phyloP scores from a whole-genome alignment of 1,140 invertebrate genomes.

The Papilio dardanus region DNA sequence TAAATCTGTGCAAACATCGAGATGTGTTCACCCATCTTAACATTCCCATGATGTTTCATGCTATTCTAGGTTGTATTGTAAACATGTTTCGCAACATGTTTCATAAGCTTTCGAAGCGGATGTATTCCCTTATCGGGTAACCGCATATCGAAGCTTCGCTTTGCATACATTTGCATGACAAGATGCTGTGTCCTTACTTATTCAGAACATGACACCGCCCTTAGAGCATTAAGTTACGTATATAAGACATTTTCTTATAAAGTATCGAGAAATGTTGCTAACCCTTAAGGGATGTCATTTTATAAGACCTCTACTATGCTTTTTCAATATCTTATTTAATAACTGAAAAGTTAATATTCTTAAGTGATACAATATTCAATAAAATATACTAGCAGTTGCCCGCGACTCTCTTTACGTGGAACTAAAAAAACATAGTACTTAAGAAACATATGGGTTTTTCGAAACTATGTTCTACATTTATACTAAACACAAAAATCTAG shows the following conservation, averaged over 20 bases:
- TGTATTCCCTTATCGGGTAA: constrained; percentile 50
- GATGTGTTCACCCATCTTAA: too few relatives aligned
- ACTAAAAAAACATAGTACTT: too few relatives aligned
- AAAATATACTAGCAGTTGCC: too few relatives aligned
- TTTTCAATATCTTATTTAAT: background rate
- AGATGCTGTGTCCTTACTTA: constrained; percentile 51
- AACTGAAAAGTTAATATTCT: background rate
- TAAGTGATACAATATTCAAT: too few relatives aligned
- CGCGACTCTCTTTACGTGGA: too few relatives aligned
- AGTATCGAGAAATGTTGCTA: constrained; percentile 1
- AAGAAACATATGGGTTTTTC: too few relatives aligned
- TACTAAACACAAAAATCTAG: too few relatives aligned
- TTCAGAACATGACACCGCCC: constrained; percentile 51
- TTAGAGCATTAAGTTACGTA: constrained; percentile 41
- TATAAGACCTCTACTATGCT: background rate
- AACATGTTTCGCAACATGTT: background rate
- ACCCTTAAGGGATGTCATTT: background rate
- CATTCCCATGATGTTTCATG: too few relatives aligned
- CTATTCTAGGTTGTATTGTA: background rate
- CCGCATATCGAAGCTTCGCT: constrained; percentile 54
- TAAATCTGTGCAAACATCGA: too few relatives aligned
- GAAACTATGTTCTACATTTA: too few relatives aligned
- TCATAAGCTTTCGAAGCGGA: background rate
- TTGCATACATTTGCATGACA: constrained; percentile 68
- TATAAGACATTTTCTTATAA: constrained; percentile 27